A percentile compares a stretch with the other conserved stretches of the same genome.
These are phyloP conservation scores for Ceratothoa steindachneri DNA, from an alignment of 2,888 invertebrate genomes.

Conservation along the genomic window DNA sequence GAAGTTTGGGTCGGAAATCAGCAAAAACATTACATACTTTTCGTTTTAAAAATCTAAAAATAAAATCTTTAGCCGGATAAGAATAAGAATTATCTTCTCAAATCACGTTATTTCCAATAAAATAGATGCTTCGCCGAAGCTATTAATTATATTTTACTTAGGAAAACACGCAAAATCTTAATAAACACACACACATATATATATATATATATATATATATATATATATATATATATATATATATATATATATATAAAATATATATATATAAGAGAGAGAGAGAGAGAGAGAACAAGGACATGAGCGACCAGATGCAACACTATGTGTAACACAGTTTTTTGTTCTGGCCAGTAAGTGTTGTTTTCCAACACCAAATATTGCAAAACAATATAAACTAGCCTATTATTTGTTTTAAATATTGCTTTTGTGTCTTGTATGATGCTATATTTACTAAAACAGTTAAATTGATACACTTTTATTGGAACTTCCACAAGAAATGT, in stretches of 20 bases:
- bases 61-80: neutral
- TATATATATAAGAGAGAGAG: too few species aligned
- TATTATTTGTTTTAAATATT: too few species aligned
- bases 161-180: neutral
- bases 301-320: too few species aligned
- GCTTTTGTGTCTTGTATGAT: too few species aligned
- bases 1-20: neutral
- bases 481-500: too few species aligned
- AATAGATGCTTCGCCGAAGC: neutral
- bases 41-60: constrained; percentile 11
- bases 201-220: neutral
- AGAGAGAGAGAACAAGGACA: too few species aligned
- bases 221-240: neutral
- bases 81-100: neutral
- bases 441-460: too few species aligned
- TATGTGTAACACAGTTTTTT: too few species aligned
- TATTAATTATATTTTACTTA: constrained; percentile 7
- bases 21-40: neutral
- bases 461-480: too few species aligned
- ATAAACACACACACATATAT: neutral
- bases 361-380: too few species aligned
- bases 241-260: neutral
- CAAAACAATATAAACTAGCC: too few species aligned
- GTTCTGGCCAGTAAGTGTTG: too few species aligned
- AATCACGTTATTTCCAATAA: constrained; percentile 4